These are phyloP conservation scores for Drusus annulatus DNA, from an alignment of 1,140 invertebrate genomes.

Conservation along the genomic window DNA sequence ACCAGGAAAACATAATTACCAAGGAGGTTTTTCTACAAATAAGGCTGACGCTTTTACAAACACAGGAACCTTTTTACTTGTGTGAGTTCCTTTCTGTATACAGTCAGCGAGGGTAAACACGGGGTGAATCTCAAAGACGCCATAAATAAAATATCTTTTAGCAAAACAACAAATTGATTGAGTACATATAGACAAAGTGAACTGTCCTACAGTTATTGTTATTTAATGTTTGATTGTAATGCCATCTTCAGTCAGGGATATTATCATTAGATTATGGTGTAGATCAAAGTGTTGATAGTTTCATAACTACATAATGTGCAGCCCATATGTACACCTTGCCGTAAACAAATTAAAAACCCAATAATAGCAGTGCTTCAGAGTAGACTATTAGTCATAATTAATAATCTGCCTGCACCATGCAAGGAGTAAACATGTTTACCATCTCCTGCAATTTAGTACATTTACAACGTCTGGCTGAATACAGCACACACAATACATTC, in stretches of 20 bases:
- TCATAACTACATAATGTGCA: too few relatives aligned
- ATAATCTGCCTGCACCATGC: constrained; percentile 20
- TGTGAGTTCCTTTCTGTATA: background rate
- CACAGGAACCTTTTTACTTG: background rate
- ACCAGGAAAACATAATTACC: constrained; percentile 35
- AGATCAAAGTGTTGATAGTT: too few relatives aligned
- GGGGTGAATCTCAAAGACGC: background rate
- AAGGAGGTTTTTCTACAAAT: constrained; percentile 7
- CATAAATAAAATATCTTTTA: too few relatives aligned
- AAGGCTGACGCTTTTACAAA: background rate
- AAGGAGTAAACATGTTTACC: constrained; percentile 57
- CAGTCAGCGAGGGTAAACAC: background rate
- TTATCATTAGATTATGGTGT: too few relatives aligned
- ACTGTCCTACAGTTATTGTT: too few relatives aligned
- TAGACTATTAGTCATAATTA: too few relatives aligned
- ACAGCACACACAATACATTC: constrained; percentile 13
- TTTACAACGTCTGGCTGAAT: constrained; percentile 48
- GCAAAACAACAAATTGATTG: too few relatives aligned
- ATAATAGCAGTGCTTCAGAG: too few relatives aligned
- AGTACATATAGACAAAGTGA: too few relatives aligned
- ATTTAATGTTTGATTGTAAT: too few relatives aligned
- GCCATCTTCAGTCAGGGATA: too few relatives aligned
- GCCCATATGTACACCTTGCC: background rate
- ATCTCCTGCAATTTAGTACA: constrained; percentile 3
- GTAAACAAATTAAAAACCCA: constrained; percentile 10